Evolutionary conservation across 2,888 invertebrate species (phyloP).

Genomic region (Euclidia mi): DNA sequence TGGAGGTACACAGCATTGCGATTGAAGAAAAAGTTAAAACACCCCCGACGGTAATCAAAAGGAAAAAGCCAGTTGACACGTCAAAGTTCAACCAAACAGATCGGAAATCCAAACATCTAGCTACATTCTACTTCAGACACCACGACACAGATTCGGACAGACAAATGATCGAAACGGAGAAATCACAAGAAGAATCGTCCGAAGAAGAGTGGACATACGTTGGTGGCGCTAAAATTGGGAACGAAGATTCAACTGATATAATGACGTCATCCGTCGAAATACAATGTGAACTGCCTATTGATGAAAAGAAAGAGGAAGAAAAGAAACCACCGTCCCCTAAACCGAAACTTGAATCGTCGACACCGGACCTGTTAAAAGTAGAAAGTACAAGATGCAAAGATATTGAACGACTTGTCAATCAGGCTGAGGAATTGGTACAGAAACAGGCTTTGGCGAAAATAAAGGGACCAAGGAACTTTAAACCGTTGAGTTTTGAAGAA

Average conservation of each 20-base stretch:
- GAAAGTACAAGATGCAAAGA: constrained; percentile 90
- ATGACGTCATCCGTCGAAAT: constrained; percentile 88
- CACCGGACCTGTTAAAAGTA: constrained; percentile 84
- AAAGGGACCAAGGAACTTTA: constrained; percentile 83
- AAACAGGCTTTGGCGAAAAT: constrained; percentile 89
- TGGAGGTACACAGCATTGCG: constrained; percentile 66
- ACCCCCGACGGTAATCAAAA: constrained; percentile 85
- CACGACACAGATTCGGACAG: constrained; percentile 96
- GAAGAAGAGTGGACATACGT: constrained; percentile 92
- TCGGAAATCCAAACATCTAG: constrained; percentile 95
- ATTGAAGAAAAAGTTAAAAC: constrained; percentile 75
- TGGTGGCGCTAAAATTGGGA: constrained; percentile 81
- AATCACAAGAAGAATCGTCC: constrained; percentile 84
- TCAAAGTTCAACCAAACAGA: constrained; percentile 93
- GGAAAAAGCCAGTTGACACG: constrained; percentile 88
- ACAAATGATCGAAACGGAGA: constrained; percentile 89
- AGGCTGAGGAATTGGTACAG: constrained; percentile 94
- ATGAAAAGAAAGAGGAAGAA: constrained; percentile 70
- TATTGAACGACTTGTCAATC: constrained; percentile 94
- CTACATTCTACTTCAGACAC: constrained; percentile 96
- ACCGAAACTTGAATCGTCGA: constrained; percentile 78
- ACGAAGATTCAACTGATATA: constrained; percentile 85
- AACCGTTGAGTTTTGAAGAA: constrained; percentile 88
- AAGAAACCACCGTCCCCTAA: constrained; percentile 70
- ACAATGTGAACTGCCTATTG: constrained; percentile 81